Percentiles rank a stretch among this genome's conserved stretches.
phyloP scores from a whole-genome alignment of 2,113 vertebrate species.

The Lepus europaeus region DNA sequence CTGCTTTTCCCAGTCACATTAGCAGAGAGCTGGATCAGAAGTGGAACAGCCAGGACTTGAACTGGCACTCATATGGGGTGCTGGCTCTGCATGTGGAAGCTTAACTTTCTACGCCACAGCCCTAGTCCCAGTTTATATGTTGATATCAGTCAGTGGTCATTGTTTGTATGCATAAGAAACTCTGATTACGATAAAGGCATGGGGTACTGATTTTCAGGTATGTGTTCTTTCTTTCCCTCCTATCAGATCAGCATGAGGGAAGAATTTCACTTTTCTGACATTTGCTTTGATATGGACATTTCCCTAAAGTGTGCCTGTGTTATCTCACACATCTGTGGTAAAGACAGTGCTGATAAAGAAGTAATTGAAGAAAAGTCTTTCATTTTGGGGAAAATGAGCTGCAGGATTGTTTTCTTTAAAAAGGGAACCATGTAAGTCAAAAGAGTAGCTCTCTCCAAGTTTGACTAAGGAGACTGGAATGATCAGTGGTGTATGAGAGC shows the following conservation, averaged over 20 bases:
- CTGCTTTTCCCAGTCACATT: too few species aligned
- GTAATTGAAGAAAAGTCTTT: background rate
- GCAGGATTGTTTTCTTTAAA: background rate
- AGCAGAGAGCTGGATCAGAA: too few species aligned
- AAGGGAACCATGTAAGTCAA: background rate
- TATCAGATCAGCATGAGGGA: background rate
- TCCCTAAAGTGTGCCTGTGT: background rate
- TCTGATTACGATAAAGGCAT: background rate
- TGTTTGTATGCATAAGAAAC: background rate
- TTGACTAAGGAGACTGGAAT: background rate
- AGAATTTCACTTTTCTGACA: background rate
- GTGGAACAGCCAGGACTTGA: too few species aligned
- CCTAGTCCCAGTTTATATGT: background rate
- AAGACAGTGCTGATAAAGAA: background rate
- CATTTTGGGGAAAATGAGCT: background rate
- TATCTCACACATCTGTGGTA: background rate
- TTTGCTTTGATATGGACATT: background rate
- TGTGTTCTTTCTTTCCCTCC: background rate
- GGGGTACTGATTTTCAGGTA: background rate
- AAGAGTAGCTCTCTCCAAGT: background rate
- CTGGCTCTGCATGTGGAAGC: too few species aligned
- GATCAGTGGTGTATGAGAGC: background rate
- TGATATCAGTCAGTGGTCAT: background rate
- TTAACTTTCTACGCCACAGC: too few species aligned
- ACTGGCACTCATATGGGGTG: too few species aligned